Conservation (phyloP, 2,113 vertebrate species). For the Myanophis thanlyinensis region DNA sequence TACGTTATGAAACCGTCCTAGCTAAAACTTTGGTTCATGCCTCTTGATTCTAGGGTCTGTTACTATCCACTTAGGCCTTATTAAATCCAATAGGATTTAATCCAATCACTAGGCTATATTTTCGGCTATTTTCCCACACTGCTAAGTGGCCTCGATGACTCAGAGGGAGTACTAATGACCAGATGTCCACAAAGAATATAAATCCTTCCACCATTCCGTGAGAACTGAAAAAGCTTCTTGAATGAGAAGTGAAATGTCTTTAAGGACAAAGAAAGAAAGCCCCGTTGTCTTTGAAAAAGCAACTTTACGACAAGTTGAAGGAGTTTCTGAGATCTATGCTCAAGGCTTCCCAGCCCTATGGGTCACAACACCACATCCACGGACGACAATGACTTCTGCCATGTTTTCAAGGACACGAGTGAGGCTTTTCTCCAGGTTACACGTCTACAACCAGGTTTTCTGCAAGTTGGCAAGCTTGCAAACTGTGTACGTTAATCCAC, state of each 20-base stretch:
- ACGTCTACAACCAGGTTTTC: background rate
- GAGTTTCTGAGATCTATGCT: background rate
- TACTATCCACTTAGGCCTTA: too few species aligned
- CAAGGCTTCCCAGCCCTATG: background rate
- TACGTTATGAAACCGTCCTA: too few species aligned
- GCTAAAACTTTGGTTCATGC: too few species aligned
- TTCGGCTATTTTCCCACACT: too few species aligned
- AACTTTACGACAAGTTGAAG: background rate
- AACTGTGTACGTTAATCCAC: background rate
- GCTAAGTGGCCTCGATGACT: too few species aligned
- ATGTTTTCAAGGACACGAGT: background rate
- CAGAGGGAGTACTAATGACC: too few species aligned
- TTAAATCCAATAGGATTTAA: too few species aligned
- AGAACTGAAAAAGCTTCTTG: background rate
- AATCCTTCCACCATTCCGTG: too few species aligned
- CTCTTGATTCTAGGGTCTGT: too few species aligned
- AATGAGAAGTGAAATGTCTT: background rate
- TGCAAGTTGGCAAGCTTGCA: background rate
- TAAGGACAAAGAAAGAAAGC: background rate
- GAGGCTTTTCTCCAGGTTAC: background rate
- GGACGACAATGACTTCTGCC: background rate
- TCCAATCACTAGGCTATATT: too few species aligned
- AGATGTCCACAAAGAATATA: too few species aligned
- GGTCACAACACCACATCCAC: background rate
- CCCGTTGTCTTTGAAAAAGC: background rate